phyloP scores from a whole-genome alignment of 2,888 invertebrate species.

The Andrena flavipes region DNA sequence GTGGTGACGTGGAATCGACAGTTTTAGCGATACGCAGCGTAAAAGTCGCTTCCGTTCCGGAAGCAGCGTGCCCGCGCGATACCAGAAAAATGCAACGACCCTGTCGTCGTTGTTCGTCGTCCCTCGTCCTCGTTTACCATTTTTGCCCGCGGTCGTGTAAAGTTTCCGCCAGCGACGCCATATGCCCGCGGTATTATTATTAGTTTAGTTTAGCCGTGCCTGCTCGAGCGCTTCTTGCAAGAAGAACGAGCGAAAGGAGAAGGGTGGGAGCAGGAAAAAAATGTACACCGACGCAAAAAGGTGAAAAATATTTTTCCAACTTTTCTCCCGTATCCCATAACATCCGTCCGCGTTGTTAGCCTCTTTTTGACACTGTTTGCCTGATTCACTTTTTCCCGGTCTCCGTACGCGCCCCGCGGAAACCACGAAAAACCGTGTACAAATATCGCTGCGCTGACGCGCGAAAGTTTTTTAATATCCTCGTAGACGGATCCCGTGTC shows the following conservation, averaged over 20 bases:
- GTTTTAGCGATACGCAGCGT: conserved; percentile 20
- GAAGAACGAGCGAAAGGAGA: neutral
- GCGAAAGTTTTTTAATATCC: conserved; percentile 56
- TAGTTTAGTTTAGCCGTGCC: conserved; percentile 62
- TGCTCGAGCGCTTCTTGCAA: conserved; percentile 27
- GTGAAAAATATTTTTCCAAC: conserved; percentile 54
- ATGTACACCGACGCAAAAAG: conserved; percentile 22
- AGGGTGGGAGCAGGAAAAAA: neutral
- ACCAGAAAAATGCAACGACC: conserved; percentile 52
- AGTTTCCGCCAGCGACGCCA: conserved; percentile 51
- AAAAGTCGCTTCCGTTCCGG: conserved; percentile 29
- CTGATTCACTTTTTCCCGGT: conserved; percentile 39
- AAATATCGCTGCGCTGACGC: conserved; percentile 23
- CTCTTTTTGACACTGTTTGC: conserved; percentile 20
- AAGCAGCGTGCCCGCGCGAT: neutral
- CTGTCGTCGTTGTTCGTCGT: conserved; percentile 3
- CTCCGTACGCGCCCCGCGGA: neutral
- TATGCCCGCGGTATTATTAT: conserved; percentile 67
- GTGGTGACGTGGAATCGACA: conserved; percentile 38
- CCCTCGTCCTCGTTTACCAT: conserved; percentile 26
- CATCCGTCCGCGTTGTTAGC: neutral
- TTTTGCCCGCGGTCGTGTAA: conserved; percentile 53
- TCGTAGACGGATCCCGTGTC: conserved; percentile 8
- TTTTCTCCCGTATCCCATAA: conserved; percentile 17
- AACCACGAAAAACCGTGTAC: conserved; percentile 32